Percentiles rank a stretch among this genome's conserved stretches.
Conservation (phyloP, 2,888 invertebrate species). For the Pyrrhia umbra region DNA sequence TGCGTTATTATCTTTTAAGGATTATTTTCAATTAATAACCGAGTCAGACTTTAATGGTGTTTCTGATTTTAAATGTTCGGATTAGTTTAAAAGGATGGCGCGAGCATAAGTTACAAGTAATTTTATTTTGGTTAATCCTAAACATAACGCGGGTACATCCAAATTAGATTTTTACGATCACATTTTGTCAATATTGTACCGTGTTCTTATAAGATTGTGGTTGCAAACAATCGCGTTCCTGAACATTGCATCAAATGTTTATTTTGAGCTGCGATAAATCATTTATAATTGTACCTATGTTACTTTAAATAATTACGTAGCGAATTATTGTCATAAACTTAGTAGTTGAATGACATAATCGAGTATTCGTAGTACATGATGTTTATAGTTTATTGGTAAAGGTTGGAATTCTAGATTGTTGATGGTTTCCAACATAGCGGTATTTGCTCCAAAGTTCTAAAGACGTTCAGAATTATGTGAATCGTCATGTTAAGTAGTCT, state of each 20-base stretch:
- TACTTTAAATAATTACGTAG: conserved; percentile 52
- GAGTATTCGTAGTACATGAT: conserved; percentile 35
- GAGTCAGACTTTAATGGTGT: conserved; percentile 11
- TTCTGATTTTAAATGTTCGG: conserved; percentile 39
- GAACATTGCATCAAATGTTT: conserved; percentile 39
- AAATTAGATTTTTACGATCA: conserved; percentile 41
- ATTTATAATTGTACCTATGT: conserved; percentile 43
- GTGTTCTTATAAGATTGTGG: conserved; percentile 26
- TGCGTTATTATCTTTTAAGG: conserved; percentile 41
- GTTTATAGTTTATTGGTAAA: conserved; percentile 38
- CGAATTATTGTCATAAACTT: conserved; percentile 51
- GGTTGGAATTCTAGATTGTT: conserved; percentile 34
- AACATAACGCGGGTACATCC: conserved; percentile 10
- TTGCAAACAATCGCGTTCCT: conserved; percentile 34
- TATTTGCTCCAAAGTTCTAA: conserved; percentile 1
- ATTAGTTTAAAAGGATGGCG: conserved; percentile 34
- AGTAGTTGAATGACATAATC: conserved; percentile 58
- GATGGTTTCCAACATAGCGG: neutral
- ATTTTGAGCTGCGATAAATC: conserved; percentile 55
- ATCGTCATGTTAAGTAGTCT: neutral
- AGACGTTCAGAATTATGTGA: conserved; percentile 2
- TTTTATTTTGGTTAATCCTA: conserved; percentile 52
- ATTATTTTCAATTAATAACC: conserved; percentile 57
- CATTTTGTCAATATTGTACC: conserved; percentile 36
- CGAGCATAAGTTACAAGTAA: conserved; percentile 13